Percentiles rank a stretch among this genome's conserved stretches.
Conservation (phyloP, 2,797 vertebrate species). For the Gymnothorax reevesii region DNA sequence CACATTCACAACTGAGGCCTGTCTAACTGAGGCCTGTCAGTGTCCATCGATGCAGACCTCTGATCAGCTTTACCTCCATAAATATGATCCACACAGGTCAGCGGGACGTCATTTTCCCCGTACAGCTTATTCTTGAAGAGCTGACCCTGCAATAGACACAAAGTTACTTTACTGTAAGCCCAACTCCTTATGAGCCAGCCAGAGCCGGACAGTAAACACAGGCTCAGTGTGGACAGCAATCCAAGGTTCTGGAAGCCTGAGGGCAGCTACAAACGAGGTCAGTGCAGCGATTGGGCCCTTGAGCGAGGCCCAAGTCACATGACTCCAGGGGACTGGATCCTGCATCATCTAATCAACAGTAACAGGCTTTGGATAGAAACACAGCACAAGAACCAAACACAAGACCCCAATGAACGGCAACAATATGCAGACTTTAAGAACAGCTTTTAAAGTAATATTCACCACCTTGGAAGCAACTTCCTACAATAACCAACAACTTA, state of each 20-base stretch:
- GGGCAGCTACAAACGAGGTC: too few species aligned
- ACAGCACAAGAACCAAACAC: not conserved
- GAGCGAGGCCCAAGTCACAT: too few species aligned
- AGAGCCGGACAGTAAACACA: not conserved
- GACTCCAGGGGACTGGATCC: too few species aligned
- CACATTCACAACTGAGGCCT: not conserved
- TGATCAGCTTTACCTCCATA: conserved; percentile 74
- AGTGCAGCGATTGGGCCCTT: too few species aligned
- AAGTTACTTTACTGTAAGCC: not conserved
- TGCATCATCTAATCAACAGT: too few species aligned
- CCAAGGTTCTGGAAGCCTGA: too few species aligned
- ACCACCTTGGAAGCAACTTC: not conserved
- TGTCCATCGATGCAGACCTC: not conserved
- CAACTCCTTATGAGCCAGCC: not conserved
- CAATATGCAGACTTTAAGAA: not conserved
- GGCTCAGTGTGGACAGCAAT: not conserved
- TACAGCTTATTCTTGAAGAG: conserved; percentile 84
- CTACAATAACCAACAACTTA: too few species aligned
- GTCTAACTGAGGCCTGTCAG: not conserved
- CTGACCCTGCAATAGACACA: conserved; percentile 65
- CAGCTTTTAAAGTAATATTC: not conserved
- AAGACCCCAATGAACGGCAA: not conserved
- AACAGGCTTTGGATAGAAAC: too few species aligned
- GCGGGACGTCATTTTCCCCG: conserved; percentile 84
- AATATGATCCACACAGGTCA: conserved; percentile 84